These are phyloP conservation scores for Limnodromus scolopaceus DNA, from an alignment of 2,797 vertebrate genomes.

Conservation along the genomic window DNA sequence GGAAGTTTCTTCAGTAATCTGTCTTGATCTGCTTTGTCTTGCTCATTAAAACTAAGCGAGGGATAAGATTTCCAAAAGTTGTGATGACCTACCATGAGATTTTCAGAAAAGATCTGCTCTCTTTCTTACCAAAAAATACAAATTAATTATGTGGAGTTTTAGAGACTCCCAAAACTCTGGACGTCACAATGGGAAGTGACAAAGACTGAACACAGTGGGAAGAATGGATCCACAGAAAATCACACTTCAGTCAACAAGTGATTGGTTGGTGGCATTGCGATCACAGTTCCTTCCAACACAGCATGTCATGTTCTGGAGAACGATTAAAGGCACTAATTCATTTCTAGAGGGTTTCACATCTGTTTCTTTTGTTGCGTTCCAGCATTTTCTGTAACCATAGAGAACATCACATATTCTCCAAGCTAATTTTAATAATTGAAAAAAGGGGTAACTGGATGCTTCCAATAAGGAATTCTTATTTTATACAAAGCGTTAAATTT, in stretches of 20 bases:
- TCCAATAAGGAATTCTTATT: background rate
- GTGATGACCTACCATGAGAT: rapidly evolving
- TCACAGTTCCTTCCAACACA: background rate
- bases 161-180: background rate
- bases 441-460: background rate
- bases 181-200: background rate
- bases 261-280: background rate
- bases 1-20: background rate
- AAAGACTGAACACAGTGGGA: background rate
- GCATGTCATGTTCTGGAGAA: background rate
- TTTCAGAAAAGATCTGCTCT: background rate
- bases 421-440: background rate
- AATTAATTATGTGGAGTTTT: background rate
- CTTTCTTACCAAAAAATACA: background rate
- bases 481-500: background rate
- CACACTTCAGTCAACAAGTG: background rate
- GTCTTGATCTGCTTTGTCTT: background rate
- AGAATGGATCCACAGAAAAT: background rate
- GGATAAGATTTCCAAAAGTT: background rate
- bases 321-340: background rate
- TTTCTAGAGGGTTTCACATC: background rate
- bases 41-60: background rate
- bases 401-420: background rate
- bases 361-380: background rate
- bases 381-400: background rate